Evolutionary conservation across 2,888 invertebrate genomes (phyloP).

Genomic region (Dasysyrphus tricinctus): DNA sequence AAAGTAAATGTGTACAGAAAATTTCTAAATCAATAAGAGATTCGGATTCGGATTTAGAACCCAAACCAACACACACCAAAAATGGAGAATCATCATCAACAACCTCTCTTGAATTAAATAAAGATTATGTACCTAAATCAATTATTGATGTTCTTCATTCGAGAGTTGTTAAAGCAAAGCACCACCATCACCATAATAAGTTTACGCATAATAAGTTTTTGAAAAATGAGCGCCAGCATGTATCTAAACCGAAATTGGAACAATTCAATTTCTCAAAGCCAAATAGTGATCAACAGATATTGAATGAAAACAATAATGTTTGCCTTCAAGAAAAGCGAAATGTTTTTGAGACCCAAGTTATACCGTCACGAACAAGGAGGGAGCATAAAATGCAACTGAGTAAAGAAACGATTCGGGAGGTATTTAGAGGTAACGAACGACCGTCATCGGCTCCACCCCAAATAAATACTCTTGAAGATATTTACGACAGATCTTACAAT

Average conservation of each 20-base stretch:
- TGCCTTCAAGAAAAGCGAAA: conserved; percentile 79
- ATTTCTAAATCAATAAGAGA: conserved; percentile 91
- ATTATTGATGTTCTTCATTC: conserved; percentile 83
- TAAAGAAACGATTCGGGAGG: conserved; percentile 91
- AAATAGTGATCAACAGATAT: conserved; percentile 3
- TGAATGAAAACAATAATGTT: conserved; percentile 57
- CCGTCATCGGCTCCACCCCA: conserved; percentile 92
- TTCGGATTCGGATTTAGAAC: conserved; percentile 88
- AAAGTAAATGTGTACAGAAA: conserved; percentile 88
- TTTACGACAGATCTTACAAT: conserved; percentile 79
- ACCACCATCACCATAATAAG: conserved; percentile 8
- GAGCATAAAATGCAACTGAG: conserved; percentile 90
- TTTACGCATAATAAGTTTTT: conserved; percentile 35
- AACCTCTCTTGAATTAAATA: conserved; percentile 18
- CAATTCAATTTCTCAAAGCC: conserved; percentile 4
- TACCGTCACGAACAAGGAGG: conserved; percentile 90
- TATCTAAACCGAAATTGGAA: conserved; percentile 11
- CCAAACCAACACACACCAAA: conserved; percentile 32
- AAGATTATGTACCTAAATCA: conserved; percentile 78
- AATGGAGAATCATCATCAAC: background rate
- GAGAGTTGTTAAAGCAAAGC: conserved; percentile 77
- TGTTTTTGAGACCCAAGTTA: conserved; percentile 88
- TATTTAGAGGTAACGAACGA: conserved; percentile 89
- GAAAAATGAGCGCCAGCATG: conserved; percentile 38
- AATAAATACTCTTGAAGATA: conserved; percentile 79